These are phyloP conservation scores for Myopa tessellatipennis DNA, from an alignment of 2,888 invertebrate species.

Conservation along the genomic window DNA sequence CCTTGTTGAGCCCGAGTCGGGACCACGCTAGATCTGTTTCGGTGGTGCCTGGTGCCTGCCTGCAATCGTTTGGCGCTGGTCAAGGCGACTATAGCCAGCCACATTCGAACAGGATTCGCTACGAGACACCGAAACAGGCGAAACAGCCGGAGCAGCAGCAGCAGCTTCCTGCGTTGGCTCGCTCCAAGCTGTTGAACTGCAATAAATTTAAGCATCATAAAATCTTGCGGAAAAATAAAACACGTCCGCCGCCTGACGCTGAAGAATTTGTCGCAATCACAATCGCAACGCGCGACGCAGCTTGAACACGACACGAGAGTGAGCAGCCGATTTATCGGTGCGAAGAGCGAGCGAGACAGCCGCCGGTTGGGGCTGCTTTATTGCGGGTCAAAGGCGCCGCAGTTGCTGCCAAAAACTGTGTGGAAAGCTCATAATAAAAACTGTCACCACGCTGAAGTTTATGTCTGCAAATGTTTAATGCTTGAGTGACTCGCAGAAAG, in stretches of 20 bases:
- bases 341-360: background rate
- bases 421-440: slow-evolving; percentile 49
- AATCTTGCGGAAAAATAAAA: slow-evolving; percentile 65
- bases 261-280: slow-evolving; percentile 30
- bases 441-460: slow-evolving; percentile 35
- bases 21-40: background rate
- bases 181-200: slow-evolving; percentile 51
- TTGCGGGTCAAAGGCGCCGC: background rate
- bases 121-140: slow-evolving; percentile 10
- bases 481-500: slow-evolving; percentile 57
- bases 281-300: slow-evolving; percentile 64
- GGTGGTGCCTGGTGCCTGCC: background rate
- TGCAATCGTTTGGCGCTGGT: slow-evolving; percentile 45
- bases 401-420: slow-evolving; percentile 40
- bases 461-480: slow-evolving; percentile 56
- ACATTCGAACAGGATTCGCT: background rate
- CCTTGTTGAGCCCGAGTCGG: background rate
- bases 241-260: slow-evolving; percentile 31
- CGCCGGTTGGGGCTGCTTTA: background rate
- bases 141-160: background rate
- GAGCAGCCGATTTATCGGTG: slow-evolving; percentile 31
- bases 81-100: slow-evolving; percentile 52
- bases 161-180: slow-evolving; percentile 9
- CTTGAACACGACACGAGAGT: slow-evolving; percentile 58
- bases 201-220: slow-evolving; percentile 67